Evolutionary conservation across 1,140 invertebrate genomes (phyloP), one percentile per base, ranked within the genome.

Genomic region (Drosophila kanapiae): DNA sequence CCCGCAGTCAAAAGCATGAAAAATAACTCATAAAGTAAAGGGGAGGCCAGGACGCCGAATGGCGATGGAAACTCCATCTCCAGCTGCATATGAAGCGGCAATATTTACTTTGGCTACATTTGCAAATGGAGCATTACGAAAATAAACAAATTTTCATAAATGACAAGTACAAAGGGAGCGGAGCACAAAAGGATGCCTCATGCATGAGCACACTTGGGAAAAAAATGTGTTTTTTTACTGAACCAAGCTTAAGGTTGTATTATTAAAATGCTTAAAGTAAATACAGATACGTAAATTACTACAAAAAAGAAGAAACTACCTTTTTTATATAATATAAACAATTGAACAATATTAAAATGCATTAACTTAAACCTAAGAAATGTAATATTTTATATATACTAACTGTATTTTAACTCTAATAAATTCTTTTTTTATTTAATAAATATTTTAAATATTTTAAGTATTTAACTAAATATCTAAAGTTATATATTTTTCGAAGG

Each of bases 91-190:
- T 82, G 75, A 71, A 88, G 75, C 74, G 74, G 62, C 86, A 88
- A 91, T 91, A 91, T 91, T 91, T 91, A 91, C 90, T 91, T 87
- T 91, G 87, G 85, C 80, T 91, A 91, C 88, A 91, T 91, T 91
- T 87, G 83, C 88, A 91, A 91, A 91, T 91, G 87, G 87, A 87
- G 87, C 87, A 91, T 91, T 85, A 86, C 87, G 87, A 87, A 87
- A 91, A 91, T 91, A 91, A 91, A 91, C 87, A 91, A 83, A 91
- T 91, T 91, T 91, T 91, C 88, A 91, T 91, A 87, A 87, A 87
- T 88, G 84, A 87, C 84, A 87, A 88, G 84, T 88, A 87, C 84
- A 87, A 87, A 78, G 82, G 83, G 80, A 65, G 51, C 68, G 45
- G 33, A 59, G 68, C 60, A 78, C 80, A 82, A 86, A 86, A 87